Base-by-base conservation (phyloP, 1,140 invertebrate species). In the Melitaea cinxia region DNA sequence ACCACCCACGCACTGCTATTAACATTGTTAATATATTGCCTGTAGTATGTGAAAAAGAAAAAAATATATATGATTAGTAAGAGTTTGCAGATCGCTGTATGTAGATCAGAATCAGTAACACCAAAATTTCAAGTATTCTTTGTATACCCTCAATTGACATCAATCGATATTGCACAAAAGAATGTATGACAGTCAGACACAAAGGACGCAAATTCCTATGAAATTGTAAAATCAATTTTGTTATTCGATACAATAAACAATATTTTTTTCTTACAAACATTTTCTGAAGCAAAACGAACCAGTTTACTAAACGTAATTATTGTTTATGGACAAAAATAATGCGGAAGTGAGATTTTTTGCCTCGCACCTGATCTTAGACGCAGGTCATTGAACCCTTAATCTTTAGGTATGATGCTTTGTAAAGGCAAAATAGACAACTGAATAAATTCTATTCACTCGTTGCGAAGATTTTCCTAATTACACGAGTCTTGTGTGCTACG, bases 251-350 rank as follows among this genome's bases (percentile, higher is more conserved):
- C 4, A 14, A 14, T 42, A 26, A 14, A 35, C 19, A 54, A 55
- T 28, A 28, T n/a, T n/a, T n/a, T n/a, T n/a, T n/a, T n/a, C n/a
- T n/a, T 24, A 23, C 9, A 49, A 6, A 39, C 35, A 57, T 28
- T 45, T 57, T n/a, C n/a, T 28, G 24, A 45, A 26, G 21, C 37
- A 23, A 59, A 35, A 17, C 42, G 28, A 67, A 59, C 49, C 53
- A 62, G 56, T 78, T 77, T 78, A 72, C 70, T 72, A 69, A 68
- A 67, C 28, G 24, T 70, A 74, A 83, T 85, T 81, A 81, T 81
- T 67, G 68, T 82, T 81, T 83, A 83, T 71, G 76, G 77, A 58
- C 78, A 60, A 75, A 80, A 82, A 83, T 82, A 75, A 71, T 70
- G 72, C 77, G 74, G 79, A 78, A 82, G 73, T 58, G 70, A 37